These are phyloP conservation scores for Ophion costatus DNA, from an alignment of 2,888 invertebrate genomes.

Conservation along the genomic window DNA sequence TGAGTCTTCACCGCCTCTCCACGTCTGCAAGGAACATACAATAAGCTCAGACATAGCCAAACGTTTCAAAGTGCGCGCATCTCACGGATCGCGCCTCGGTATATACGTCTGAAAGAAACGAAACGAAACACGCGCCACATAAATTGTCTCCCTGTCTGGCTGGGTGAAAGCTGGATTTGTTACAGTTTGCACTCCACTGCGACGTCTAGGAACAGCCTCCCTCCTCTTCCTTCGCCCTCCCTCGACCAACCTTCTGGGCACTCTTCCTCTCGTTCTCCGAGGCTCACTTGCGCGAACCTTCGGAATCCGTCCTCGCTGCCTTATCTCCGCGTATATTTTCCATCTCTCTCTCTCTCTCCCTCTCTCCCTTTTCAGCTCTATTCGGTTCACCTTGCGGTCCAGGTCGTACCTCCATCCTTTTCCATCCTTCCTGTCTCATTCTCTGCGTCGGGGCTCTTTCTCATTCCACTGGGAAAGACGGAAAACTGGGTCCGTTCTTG, in stretches of 20 bases:
- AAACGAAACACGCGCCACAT: conserved; percentile 82
- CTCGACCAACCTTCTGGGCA: conserved; percentile 47
- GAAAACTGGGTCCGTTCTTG: conserved; percentile 16
- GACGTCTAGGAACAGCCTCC: conserved; percentile 76
- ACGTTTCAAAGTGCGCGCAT: conserved; percentile 56
- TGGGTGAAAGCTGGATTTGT: conserved; percentile 83
- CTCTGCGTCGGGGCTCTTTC: conserved; percentile 50
- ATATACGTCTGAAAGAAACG: conserved; percentile 73
- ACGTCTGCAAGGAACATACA: conserved; percentile 17
- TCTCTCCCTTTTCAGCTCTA: conserved; percentile 44
- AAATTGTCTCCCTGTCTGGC: conserved; percentile 82
- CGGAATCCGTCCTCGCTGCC: conserved; percentile 55
- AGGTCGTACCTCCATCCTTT: conserved; percentile 35
- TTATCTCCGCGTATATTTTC: conserved; percentile 54
- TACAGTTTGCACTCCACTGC: conserved; percentile 82
- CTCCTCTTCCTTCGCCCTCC: conserved; percentile 56
- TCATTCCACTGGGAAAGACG: conserved; percentile 6
- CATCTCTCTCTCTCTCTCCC: conserved; percentile 49
- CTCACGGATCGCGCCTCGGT: conserved; percentile 71
- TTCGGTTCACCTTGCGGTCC: conserved; percentile 39
- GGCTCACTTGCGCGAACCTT: conserved; percentile 52
- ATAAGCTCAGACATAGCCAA: conserved; percentile 49
- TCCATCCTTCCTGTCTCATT: conserved; percentile 64
- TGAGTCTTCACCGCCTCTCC: not conserved
- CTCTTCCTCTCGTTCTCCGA: conserved; percentile 62